Percentiles rank a stretch among this genome's conserved stretches.
These are phyloP conservation scores for Ashinkailepas kermadecensis DNA, from an alignment of 2,888 invertebrate genomes.

Conservation along the genomic window DNA sequence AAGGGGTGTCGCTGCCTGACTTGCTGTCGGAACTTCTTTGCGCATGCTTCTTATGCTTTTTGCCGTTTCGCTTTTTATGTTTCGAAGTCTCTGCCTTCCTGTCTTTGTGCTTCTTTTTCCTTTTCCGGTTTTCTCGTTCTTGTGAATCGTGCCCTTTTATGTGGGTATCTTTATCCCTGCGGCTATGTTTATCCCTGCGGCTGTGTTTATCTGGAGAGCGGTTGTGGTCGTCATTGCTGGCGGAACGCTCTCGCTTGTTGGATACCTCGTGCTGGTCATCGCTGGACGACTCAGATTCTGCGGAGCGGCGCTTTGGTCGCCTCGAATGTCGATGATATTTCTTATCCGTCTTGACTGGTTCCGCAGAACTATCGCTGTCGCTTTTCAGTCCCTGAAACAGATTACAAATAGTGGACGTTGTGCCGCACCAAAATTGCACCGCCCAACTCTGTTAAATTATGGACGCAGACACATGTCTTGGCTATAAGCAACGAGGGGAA, in stretches of 20 bases:
- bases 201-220: not conserved
- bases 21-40: not conserved
- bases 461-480: too few species aligned
- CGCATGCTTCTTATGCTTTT: not conserved
- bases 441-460: too few species aligned
- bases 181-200: not conserved
- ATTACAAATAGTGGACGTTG: too few species aligned
- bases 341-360: too few species aligned
- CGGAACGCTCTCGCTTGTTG: not conserved
- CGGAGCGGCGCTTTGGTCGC: not conserved
- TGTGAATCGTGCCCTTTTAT: not conserved
- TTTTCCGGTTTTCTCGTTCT: not conserved
- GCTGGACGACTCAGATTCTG: not conserved
- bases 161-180: not conserved
- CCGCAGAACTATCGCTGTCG: not conserved
- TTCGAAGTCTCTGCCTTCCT: not conserved
- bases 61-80: not conserved
- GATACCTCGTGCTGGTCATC: not conserved
- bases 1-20: not conserved
- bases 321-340: too few species aligned
- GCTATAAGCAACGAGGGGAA: too few species aligned
- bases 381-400: not conserved
- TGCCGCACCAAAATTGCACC: too few species aligned
- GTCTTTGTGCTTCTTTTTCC: not conserved
- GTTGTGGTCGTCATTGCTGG: not conserved